Evolutionary conservation across 2,888 invertebrate species (phyloP).

Genomic region (Pristionchus fissidentatus): DNA sequence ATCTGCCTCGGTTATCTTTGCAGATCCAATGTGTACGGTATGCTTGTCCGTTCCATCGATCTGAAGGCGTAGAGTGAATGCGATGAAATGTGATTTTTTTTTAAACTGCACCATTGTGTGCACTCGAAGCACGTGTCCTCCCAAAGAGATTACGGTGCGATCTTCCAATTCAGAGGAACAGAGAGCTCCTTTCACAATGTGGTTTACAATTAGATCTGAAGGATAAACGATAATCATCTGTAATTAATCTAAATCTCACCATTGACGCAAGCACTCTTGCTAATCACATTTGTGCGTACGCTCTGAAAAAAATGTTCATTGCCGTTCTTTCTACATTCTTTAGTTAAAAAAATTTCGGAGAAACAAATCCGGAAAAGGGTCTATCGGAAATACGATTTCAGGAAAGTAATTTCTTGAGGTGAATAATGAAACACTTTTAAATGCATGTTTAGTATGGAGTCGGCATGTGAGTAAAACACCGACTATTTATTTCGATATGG

Average conservation of each 20-base stretch:
- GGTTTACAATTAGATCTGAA: slow-evolving; percentile 47
- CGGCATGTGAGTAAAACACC: background rate
- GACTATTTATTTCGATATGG: background rate
- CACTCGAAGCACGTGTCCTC: slow-evolving; percentile 44
- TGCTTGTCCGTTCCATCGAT: slow-evolving; percentile 21
- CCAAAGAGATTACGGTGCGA: background rate
- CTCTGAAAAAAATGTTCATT: background rate
- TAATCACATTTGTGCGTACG: slow-evolving; percentile 39
- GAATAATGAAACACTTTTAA: too few relatives aligned
- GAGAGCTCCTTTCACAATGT: slow-evolving; percentile 42
- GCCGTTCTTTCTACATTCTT: background rate
- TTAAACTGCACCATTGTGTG: slow-evolving; percentile 34
- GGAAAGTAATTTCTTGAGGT: too few relatives aligned
- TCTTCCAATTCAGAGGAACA: slow-evolving; percentile 46
- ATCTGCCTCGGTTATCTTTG: slow-evolving; percentile 28
- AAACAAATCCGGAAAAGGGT: too few relatives aligned
- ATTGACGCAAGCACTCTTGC: slow-evolving; percentile 48
- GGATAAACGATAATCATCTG: background rate
- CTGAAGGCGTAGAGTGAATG: background rate
- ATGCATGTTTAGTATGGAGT: too few relatives aligned
- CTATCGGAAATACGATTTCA: too few relatives aligned
- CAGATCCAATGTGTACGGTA: slow-evolving; percentile 32
- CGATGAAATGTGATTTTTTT: background rate
- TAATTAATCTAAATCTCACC: slow-evolving; percentile 23
- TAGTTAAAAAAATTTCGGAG: too few relatives aligned